Conservation (phyloP, 2,113 vertebrate species). For the Felis catus region DNA sequence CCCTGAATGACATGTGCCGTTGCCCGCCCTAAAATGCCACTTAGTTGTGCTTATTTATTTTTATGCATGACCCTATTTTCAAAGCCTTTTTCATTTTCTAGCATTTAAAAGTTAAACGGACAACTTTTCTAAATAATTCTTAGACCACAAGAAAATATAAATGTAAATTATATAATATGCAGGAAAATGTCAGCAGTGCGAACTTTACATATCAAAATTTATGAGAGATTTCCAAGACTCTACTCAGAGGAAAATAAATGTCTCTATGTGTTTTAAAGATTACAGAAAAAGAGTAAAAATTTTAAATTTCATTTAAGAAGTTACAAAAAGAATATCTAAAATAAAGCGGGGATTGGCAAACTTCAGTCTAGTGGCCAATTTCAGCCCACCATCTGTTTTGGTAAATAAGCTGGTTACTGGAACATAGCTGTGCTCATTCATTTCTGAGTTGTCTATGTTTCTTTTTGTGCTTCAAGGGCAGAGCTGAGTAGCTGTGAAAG, state of each 20-base stretch:
- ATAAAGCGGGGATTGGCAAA: not conserved
- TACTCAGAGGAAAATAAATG: not conserved
- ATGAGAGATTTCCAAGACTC: not conserved
- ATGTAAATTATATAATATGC: not conserved
- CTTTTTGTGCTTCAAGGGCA: not conserved
- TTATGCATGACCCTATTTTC: not conserved
- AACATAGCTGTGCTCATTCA: not conserved
- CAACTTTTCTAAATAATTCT: constrained; percentile 4
- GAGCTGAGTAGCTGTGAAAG: not conserved
- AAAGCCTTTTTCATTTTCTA: not conserved
- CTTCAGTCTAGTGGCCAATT: not conserved
- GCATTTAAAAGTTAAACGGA: not conserved
- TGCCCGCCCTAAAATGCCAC: not conserved
- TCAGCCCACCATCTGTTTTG: not conserved
- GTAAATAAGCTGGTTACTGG: not conserved
- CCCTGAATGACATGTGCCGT: not conserved
- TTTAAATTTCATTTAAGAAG: not conserved
- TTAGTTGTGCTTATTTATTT: constrained; percentile 11
- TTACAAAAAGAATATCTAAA: not conserved
- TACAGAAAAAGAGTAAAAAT: not conserved
- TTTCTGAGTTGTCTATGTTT: not conserved
- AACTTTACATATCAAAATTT: not conserved
- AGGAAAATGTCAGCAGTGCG: not conserved
- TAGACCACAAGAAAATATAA: not conserved
- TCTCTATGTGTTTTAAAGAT: not conserved